phyloP scores from a whole-genome alignment of 2,113 vertebrate species.

The Ictidomys tridecemlineatus region DNA sequence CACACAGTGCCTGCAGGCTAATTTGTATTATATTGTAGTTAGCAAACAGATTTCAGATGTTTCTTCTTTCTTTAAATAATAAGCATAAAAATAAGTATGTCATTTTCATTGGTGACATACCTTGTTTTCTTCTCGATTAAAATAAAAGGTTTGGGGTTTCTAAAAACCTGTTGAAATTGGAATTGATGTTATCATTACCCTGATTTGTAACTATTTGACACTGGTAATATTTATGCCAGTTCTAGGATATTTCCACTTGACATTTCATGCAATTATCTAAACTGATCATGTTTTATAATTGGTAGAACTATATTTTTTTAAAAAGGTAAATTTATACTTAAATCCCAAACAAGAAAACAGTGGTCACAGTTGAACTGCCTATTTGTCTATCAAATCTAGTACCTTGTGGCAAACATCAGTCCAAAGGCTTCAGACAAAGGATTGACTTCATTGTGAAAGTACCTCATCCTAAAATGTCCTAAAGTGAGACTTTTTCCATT shows the following conservation, averaged over 20 bases:
- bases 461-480: neutral
- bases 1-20: slow-evolving; percentile 81
- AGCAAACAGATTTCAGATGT: slow-evolving; percentile 88
- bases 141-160: slow-evolving; percentile 77
- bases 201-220: slow-evolving; percentile 50
- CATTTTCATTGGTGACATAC: slow-evolving; percentile 82
- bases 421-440: slow-evolving; percentile 37
- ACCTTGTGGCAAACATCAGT: neutral
- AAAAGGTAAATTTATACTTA: slow-evolving; percentile 57
- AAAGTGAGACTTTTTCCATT: neutral
- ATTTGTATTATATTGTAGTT: slow-evolving; percentile 85
- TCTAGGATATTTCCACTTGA: slow-evolving; percentile 68
- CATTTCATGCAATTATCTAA: slow-evolving; percentile 77
- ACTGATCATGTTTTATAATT: slow-evolving; percentile 74
- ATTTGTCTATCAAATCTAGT: slow-evolving; percentile 29
- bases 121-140: slow-evolving; percentile 85
- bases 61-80: slow-evolving; percentile 86
- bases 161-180: slow-evolving; percentile 70
- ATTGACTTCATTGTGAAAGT: slow-evolving; percentile 25
- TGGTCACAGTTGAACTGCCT: slow-evolving; percentile 43
- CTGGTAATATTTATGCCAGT: slow-evolving; percentile 61
- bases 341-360: neutral
- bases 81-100: slow-evolving; percentile 81
- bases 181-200: slow-evolving; percentile 40
- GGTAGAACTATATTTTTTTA: slow-evolving; percentile 47